Conservation (phyloP, 2,113 vertebrate species). For the Oreochromis niloticus region DNA sequence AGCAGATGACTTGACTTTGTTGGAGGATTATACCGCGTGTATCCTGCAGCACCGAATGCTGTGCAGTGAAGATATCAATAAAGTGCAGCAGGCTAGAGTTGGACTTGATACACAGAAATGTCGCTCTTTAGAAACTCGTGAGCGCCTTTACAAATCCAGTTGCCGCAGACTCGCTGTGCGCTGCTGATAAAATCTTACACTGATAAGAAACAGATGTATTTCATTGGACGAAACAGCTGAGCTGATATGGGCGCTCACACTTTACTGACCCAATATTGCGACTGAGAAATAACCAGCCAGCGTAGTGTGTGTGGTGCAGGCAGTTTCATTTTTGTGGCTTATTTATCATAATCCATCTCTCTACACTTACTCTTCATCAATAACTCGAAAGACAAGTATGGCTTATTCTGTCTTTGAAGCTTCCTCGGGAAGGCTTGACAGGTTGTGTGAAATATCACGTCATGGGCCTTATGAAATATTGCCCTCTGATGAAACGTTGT, state of each 20-base stretch:
- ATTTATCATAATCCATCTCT: constrained; percentile 46
- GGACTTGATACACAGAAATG: constrained; percentile 26
- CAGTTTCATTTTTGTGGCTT: constrained; percentile 13
- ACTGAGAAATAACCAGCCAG: constrained; percentile 15
- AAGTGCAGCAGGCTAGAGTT: constrained; percentile 19
- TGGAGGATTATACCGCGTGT: constrained; percentile 30
- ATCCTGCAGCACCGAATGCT: constrained; percentile 41
- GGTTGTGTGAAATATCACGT: constrained; percentile 35
- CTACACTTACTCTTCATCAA: constrained; percentile 45
- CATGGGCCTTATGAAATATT: constrained; percentile 9
- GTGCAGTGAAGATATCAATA: constrained; percentile 50
- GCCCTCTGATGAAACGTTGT: constrained; percentile 35
- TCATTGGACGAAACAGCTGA: constrained; percentile 7
- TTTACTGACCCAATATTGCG: constrained; percentile 11
- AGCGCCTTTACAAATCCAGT: neutral
- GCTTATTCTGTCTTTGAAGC: constrained; percentile 30
- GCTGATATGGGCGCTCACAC: neutral
- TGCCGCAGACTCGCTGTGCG: neutral
- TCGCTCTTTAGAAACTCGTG: neutral
- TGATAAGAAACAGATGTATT: constrained; percentile 17
- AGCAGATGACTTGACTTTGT: constrained; percentile 47
- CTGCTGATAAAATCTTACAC: neutral
- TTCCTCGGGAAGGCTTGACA: constrained; percentile 10
- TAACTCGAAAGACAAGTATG: constrained; percentile 12
- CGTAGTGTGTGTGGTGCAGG: neutral